phyloP scores from a whole-genome alignment of 2,888 invertebrate genomes.

The Erannis defoliaria region DNA sequence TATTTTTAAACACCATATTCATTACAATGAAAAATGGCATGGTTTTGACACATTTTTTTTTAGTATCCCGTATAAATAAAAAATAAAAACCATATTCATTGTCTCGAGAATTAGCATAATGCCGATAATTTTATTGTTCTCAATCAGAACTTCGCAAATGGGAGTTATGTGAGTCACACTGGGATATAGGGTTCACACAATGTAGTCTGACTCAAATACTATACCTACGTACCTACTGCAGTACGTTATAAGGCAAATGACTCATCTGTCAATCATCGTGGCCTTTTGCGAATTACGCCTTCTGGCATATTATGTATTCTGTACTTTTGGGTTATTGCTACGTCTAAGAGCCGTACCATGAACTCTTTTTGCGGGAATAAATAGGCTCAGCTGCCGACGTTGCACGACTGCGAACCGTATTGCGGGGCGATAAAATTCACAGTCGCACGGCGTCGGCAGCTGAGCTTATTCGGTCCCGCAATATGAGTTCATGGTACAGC shows the following conservation, averaged over 20 bases:
- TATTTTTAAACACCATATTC: neutral
- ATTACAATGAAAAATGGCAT: no score
- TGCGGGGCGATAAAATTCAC: no score
- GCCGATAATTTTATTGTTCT: constrained; percentile 33
- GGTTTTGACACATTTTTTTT: no score
- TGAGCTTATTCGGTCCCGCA: no score
- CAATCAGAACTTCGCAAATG: constrained; percentile 20
- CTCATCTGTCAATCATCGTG: constrained; percentile 27
- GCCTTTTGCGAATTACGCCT: constrained; percentile 31
- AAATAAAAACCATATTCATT: constrained; percentile 11
- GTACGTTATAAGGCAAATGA: constrained; percentile 6
- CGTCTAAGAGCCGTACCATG: no score
- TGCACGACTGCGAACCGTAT: no score
- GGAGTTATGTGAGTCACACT: constrained; percentile 23
- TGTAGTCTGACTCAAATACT: constrained; percentile 17
- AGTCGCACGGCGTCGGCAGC: no score
- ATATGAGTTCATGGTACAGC: no score
- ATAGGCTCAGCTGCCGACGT: no score
- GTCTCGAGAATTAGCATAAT: constrained; percentile 32
- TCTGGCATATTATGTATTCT: no score
- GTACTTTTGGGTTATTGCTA: constrained; percentile 21
- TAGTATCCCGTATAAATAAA: no score
- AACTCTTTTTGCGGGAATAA: no score
- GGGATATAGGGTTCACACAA: constrained; percentile 22
- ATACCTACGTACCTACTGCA: neutral